Evolutionary conservation across 2,113 vertebrate genomes (phyloP), one percentile per base, ranked within the genome.

Genomic region (Albula glossodonta): DNA sequence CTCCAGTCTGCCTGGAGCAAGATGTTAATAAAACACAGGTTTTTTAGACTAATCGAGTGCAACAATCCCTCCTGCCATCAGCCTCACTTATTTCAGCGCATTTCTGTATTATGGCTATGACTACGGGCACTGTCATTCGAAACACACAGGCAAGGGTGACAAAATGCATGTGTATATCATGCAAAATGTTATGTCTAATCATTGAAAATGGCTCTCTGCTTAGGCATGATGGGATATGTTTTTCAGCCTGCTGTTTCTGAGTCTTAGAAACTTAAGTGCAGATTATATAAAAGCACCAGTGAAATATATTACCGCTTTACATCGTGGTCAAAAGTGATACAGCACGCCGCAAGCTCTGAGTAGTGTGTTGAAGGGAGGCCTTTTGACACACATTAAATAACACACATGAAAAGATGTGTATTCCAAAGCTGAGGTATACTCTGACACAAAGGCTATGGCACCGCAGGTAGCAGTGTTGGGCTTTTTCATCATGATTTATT

Each of bases 1-100:
- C 91, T 87, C 90, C 87, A 77, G 31, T n/a, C 57, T 22, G 49
- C 51, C 78, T 63, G 74, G 41, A 41, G 84, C 22, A 11, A 80
- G 80, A 51, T 15, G 22, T 13, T 83, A 81, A 19, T 41, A 10
- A 78, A 53, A 77, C 51, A 82, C 82, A 85, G 80, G 53, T 25
- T 49, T 50, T 51, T 51, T 85, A 31, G n/a, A 9, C 50, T 51
- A 83, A 86, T 83, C n/a, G 50, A 83, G 66, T 25, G 52, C 3
- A 83, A 78, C 25, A n/a, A 57, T 17, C 51, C 53, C 17, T 86
- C 85, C 15, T 22, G 4, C 12, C 74, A 70, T 74, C 11, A 51
- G 50, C 63, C 53, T 51, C 41, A 31, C n/a, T 10, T 22, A 22
- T 74, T 74, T 74, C n/a, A 31, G n/a, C 4, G n/a, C 70, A 74